Evolutionary conservation across 2,888 invertebrate species (phyloP), one percentile per base, ranked within the genome.

Genomic region (Nemapogon koenigi): DNA sequence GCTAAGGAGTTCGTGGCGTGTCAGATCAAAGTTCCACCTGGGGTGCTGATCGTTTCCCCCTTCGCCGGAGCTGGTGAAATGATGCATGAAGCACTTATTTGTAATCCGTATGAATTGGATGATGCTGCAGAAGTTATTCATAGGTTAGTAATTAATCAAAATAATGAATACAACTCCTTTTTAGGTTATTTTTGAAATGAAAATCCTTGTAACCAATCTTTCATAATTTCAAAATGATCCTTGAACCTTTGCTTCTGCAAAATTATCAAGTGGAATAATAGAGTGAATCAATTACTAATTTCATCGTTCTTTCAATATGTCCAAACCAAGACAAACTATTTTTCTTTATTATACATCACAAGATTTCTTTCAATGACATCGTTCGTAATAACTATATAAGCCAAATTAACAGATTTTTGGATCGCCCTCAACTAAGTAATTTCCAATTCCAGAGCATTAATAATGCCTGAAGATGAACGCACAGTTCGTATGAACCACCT

Each of bases 1-100:
- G 94, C 94, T 4, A 94, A 94, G 60, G 94, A 94, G 62, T 94
- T 92, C 57, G 94, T 94, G 1, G 94, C 94, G 1, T 94, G 94
- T 55, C 93, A 94, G 67, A 92, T 93, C 22, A 92, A 92, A 52
- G 84, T 84, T 16, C 87, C 90, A 0, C 92, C 90, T 0, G 94
- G 94, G 2, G 94, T 94, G 1, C 68, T 94, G 25, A 90, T 94
- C 35, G 87, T 94, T 6, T 94, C 94, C 0, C 94, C 94, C 0
- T 94, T 94, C 58, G 94, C 94, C 40, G 94, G 94, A 1, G 94
- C 94, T 4, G 93, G 93, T 1, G 93, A 94, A 64, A 93, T 91
- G 82, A 94, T 94, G 94, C 93, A 93, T 67, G 94, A 94, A 60
- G 94, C 94, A 2, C 78, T 94, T 7, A 85, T 92, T 36, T 92